A percentile compares a stretch with the other conserved stretches of the same genome.
Conservation (phyloP, 2,113 vertebrate species). For the Cinclus cinclus region DNA sequence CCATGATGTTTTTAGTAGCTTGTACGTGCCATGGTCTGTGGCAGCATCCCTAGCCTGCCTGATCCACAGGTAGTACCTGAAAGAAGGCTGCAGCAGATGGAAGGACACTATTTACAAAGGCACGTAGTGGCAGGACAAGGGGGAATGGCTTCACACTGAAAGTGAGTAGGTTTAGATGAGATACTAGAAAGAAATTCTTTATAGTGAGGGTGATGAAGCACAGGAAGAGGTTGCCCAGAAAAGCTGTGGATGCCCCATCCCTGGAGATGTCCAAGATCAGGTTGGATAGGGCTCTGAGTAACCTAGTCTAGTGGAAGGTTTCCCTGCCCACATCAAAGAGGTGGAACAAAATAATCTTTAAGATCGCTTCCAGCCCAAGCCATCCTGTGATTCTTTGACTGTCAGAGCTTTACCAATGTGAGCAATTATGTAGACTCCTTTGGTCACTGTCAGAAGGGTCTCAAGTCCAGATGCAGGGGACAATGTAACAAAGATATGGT, state of each 20-base stretch:
- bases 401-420: not conserved
- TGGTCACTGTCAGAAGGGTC: not conserved
- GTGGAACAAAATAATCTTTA: not conserved
- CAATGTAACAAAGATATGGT: not conserved
- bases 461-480: not conserved
- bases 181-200: not conserved
- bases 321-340: not conserved
- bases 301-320: not conserved
- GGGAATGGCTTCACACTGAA: not conserved
- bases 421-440: not conserved
- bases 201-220: not conserved
- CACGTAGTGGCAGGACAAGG: not conserved
- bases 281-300: not conserved
- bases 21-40: not conserved
- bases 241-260: not conserved
- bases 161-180: not conserved
- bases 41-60: not conserved
- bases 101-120: no score
- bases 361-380: not conserved
- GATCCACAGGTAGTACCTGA: not conserved
- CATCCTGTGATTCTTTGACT: not conserved
- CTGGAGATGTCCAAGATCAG: not conserved
- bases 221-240: not conserved
- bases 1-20: not conserved
- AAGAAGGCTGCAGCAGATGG: not conserved